Evolutionary conservation across 2,888 invertebrate genomes (phyloP).

Genomic region (Hedya salicella): DNA sequence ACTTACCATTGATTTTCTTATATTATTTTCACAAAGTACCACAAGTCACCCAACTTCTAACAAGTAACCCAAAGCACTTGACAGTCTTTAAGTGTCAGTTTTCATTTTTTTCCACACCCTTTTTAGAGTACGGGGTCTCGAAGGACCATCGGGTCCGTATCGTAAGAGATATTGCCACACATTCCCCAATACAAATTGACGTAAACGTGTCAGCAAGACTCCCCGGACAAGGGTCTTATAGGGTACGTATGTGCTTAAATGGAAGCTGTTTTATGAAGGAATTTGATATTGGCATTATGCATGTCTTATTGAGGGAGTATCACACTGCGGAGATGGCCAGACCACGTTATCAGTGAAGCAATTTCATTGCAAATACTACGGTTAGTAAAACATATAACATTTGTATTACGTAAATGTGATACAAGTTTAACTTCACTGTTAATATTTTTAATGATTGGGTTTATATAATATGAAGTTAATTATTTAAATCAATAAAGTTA

Average conservation of each 20-base stretch:
- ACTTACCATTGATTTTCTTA: too few relatives aligned
- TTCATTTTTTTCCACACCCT: slow-evolving; percentile 36
- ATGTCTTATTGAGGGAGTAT: background rate
- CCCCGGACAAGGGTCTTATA: slow-evolving; percentile 37
- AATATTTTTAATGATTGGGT: too few relatives aligned
- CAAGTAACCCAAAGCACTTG: background rate
- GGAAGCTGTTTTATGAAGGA: slow-evolving; percentile 28
- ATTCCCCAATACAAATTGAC: slow-evolving; percentile 38
- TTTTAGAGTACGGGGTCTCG: slow-evolving; percentile 19
- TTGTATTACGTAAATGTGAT: too few relatives aligned
- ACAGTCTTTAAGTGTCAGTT: slow-evolving; percentile 29
- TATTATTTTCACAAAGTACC: too few relatives aligned
- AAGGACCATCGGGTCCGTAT: slow-evolving; percentile 27
- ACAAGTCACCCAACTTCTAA: background rate
- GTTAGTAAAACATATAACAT: too few relatives aligned
- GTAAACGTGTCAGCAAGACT: slow-evolving; percentile 39
- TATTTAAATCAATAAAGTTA: too few relatives aligned
- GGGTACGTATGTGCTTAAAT: slow-evolving; percentile 11
- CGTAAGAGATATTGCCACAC: slow-evolving; percentile 32
- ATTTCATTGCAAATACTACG: too few relatives aligned
- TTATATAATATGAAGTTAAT: too few relatives aligned
- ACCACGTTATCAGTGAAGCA: too few relatives aligned
- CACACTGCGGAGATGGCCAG: too few relatives aligned
- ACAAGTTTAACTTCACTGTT: too few relatives aligned
- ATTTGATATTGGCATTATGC: slow-evolving; percentile 14